Percentiles rank a stretch among this genome's conserved stretches.
phyloP scores from a whole-genome alignment of 2,113 vertebrate genomes.

The Leptobrachium leishanense region DNA sequence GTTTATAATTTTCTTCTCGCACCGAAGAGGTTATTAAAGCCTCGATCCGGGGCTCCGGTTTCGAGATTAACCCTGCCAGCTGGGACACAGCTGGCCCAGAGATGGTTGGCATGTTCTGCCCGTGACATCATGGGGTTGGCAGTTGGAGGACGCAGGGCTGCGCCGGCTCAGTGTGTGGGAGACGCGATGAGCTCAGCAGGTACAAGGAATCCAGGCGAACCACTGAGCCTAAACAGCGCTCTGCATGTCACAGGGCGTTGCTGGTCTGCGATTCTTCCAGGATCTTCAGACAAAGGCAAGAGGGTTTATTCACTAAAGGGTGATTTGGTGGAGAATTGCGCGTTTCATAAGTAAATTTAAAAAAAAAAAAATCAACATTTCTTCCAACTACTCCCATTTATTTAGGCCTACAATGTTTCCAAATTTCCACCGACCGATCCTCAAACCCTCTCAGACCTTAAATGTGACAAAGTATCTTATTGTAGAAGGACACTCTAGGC shows the following conservation, averaged over 20 bases:
- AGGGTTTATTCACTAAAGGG: no score
- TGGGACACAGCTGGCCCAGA: conserved; percentile 33
- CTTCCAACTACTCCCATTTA: no score
- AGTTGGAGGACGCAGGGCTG: background rate
- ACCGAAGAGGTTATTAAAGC: conserved; percentile 7
- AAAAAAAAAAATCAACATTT: no score
- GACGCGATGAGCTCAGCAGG: background rate
- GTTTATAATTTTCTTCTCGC: background rate
- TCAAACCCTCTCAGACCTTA: no score
- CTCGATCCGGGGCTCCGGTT: conserved; percentile 9
- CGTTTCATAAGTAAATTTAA: no score
- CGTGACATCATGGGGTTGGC: conserved; percentile 18
- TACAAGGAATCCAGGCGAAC: background rate
- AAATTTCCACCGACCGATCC: no score
- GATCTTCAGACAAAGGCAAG: no score
- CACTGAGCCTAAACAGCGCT: background rate
- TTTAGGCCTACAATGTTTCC: no score
- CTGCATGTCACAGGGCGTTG: background rate
- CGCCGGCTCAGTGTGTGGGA: background rate
- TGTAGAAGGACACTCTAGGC: no score
- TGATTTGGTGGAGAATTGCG: no score
- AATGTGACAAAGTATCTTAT: no score
- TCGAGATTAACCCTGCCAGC: conserved; percentile 13
- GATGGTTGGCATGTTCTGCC: conserved; percentile 16
- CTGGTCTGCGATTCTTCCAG: no score